phyloP scores from a whole-genome alignment of 1,140 invertebrate species.

The Venustaconcha ellipsiformis region DNA sequence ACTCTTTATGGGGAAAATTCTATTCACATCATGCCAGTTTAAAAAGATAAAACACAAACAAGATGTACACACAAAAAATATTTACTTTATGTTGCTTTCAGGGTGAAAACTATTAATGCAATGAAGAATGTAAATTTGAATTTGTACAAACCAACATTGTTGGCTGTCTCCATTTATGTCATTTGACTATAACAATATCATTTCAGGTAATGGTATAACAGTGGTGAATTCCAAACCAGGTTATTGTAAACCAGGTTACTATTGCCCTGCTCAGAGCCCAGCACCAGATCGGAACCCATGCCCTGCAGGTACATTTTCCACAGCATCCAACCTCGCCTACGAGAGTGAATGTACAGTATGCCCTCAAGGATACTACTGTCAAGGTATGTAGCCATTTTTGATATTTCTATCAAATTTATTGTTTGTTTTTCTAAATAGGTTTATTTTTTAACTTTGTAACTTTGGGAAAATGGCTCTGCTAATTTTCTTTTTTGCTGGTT shows the following conservation, averaged over 20 bases:
- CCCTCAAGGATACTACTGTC: conserved; percentile 59
- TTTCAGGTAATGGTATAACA: not conserved
- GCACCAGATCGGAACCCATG: conserved; percentile 56
- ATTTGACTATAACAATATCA: too few relatives aligned
- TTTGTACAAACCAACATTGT: not conserved
- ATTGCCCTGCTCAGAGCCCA: conserved; percentile 61
- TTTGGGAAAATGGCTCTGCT: too few relatives aligned
- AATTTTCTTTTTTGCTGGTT: too few relatives aligned
- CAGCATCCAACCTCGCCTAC: conserved; percentile 43
- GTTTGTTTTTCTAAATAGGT: too few relatives aligned
- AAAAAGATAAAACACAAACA: too few relatives aligned
- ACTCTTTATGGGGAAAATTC: too few relatives aligned
- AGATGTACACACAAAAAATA: not conserved
- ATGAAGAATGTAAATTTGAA: not conserved
- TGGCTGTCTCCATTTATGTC: not conserved
- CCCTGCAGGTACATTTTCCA: conserved; percentile 60
- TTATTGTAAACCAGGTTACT: conserved; percentile 58
- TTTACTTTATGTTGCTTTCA: not conserved
- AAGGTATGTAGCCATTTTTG: conserved; percentile 39
- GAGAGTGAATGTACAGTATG: conserved; percentile 56
- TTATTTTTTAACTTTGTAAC: too few relatives aligned
- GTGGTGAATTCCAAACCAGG: conserved; percentile 33
- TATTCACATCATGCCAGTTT: too few relatives aligned
- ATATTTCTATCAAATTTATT: too few relatives aligned
- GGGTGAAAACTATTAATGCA: not conserved